Percentiles rank a stretch among this genome's conserved stretches.
These are phyloP conservation scores for Micromys minutus DNA, from an alignment of 2,113 vertebrate genomes.

Conservation along the genomic window DNA sequence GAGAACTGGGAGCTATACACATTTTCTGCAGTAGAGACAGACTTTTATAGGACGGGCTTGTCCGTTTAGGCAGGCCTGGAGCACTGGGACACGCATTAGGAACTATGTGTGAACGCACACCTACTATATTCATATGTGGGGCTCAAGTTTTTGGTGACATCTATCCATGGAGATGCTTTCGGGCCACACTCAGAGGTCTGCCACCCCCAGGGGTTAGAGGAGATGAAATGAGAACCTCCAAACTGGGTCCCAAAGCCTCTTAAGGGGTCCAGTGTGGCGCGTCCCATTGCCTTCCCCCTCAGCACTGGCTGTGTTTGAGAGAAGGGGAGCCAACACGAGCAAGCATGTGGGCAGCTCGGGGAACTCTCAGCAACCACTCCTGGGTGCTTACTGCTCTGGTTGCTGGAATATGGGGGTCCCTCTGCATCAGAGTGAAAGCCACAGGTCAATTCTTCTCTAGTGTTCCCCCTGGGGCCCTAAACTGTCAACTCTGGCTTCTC, in stretches of 20 bases:
- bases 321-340: not conserved
- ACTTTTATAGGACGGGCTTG: not conserved
- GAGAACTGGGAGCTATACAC: not conserved
- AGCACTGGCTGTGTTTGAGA: not conserved
- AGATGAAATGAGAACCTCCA: not conserved
- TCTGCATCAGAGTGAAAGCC: not conserved
- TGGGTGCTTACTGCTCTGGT: not conserved
- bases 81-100: too few relatives aligned
- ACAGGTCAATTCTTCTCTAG: not conserved
- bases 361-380: not conserved
- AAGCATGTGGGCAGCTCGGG: slow-evolving; percentile 28
- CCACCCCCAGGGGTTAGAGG: not conserved
- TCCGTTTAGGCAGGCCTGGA: not conserved
- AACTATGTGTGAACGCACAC: not conserved
- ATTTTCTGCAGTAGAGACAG: not conserved
- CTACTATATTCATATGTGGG: too few relatives aligned
- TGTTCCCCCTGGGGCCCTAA: not conserved
- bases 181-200: not conserved
- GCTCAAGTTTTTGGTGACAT: not conserved
- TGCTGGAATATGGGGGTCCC: not conserved
- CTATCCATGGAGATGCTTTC: not conserved
- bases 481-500: not conserved
- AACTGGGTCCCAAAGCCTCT: not conserved
- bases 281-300: not conserved
- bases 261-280: not conserved